Evolutionary conservation across 2,888 invertebrate genomes (phyloP), one percentile per base, ranked within the genome.

Genomic region (Synanthedon tipuliformis): DNA sequence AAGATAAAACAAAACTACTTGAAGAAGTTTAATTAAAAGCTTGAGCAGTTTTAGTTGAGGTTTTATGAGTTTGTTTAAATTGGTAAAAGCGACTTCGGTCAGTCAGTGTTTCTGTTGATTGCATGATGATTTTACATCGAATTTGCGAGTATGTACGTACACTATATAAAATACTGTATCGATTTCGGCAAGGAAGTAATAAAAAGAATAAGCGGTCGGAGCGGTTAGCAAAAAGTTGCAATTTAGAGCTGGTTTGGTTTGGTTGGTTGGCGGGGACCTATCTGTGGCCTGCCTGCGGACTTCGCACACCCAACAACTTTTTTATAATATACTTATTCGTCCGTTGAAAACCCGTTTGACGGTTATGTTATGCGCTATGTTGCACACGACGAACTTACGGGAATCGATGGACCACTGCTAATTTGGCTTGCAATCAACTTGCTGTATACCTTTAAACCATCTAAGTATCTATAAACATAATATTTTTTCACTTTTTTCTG

Each of bases 261-360:
- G 75, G 76, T 75, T 78, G 76, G 69, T 23, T 23, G 23, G 23
- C 23, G 73, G 73, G 34, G 68, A 71, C 51, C 41, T 48, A 70
- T 65, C 64, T 64, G 60, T 61, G 59, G 59, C 41, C 48, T 54
- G 23, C 49, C 48, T 50, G 54, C 62, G 65, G 62, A 68, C 61
- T 65, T 68, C 63, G 53, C 58, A 56, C 59, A 23, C 16, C 60
- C 68, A 69, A 68, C 78, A 73, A 81, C 78, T 80, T 81, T 80
- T 81, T 74, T 71, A 74, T 71, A 67, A 78, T 71, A 74, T 34
- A n/a, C n/a, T n/a, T n/a, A 34, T 75, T 75, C 77, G 75, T 73
- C 72, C 66, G 73, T 71, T 73, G 72, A 74, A 79, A 81, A 81
- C 81, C 69, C 70, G 81, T 81, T 81, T 77, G 74, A 70, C 75